A percentile compares a stretch with the other conserved stretches of the same genome.
Evolutionary conservation across 2,797 vertebrate genomes (phyloP).

Genomic region (Hyperoplus lanceolatus): DNA sequence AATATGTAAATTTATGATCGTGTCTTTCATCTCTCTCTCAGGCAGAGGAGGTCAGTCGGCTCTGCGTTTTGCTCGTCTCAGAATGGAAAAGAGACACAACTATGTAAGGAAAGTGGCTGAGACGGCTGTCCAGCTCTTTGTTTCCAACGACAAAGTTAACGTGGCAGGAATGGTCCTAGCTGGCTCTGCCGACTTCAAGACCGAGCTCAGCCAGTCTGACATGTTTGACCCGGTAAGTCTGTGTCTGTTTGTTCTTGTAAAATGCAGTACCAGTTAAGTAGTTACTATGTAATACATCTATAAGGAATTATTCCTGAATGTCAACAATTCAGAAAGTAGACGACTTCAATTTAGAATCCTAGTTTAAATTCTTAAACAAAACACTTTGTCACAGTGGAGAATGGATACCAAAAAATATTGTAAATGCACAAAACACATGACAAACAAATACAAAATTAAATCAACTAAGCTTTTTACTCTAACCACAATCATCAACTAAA

Average conservation of each 20-base stretch:
- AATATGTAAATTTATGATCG: neutral
- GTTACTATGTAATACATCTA: constrained; percentile 1
- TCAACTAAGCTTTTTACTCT: neutral
- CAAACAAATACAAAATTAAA: neutral
- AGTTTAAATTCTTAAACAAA: neutral
- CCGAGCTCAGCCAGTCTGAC: constrained; percentile 98
- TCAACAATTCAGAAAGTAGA: neutral
- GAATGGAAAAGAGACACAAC: constrained; percentile 99
- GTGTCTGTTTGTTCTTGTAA: constrained; percentile 42
- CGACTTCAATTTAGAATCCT: neutral
- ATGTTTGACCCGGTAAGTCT: constrained; percentile 98
- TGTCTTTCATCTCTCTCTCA: constrained; percentile 63
- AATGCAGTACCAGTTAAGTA: neutral
- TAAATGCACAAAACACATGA: neutral
- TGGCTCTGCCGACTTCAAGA: constrained; percentile 99
- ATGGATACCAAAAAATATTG: neutral
- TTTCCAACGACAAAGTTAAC: constrained; percentile 99
- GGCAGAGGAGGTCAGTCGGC: constrained; percentile 99
- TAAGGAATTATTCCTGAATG: neutral
- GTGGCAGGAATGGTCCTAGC: constrained; percentile 98
- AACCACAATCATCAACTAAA: too few species aligned
- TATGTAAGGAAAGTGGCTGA: constrained; percentile 99
- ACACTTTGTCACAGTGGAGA: neutral
- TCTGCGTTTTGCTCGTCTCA: constrained; percentile 96
- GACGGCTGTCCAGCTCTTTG: constrained; percentile 98